phyloP scores from a whole-genome alignment of 2,888 invertebrate genomes.

The Atethmia centrago region DNA sequence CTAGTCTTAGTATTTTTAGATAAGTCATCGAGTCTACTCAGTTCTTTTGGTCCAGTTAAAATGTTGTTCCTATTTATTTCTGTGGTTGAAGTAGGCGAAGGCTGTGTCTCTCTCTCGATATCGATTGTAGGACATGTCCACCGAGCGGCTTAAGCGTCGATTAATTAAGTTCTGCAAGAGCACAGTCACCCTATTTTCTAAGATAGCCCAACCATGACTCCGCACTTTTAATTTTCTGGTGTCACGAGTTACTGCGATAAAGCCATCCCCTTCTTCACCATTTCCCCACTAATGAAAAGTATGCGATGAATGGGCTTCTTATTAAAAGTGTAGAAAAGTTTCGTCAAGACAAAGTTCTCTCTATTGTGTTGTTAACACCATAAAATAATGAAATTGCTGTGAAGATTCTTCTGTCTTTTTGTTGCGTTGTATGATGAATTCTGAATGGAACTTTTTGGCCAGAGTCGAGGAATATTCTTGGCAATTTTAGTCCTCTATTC shows the following conservation, averaged over 20 bases:
- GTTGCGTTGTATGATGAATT: conserved; percentile 49
- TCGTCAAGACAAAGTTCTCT: conserved; percentile 81
- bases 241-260: conserved; percentile 87
- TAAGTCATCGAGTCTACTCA: conserved; percentile 6
- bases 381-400: conserved; percentile 72
- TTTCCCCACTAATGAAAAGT: conserved; percentile 81
- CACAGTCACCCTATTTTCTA: conserved; percentile 85
- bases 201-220: conserved; percentile 86
- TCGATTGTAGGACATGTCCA: conserved; percentile 68
- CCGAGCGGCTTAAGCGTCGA: conserved; percentile 76
- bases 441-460: conserved; percentile 20
- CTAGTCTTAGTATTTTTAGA: not conserved
- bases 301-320: conserved; percentile 87
- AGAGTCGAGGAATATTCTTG: conserved; percentile 11
- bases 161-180: conserved; percentile 87
- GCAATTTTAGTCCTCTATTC: not conserved
- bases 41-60: conserved; percentile 42
- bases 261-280: conserved; percentile 76
- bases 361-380: conserved; percentile 77
- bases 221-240: conserved; percentile 89
- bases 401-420: conserved; percentile 61
- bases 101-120: conserved; percentile 53
- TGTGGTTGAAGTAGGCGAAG: conserved; percentile 35
- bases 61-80: conserved; percentile 43
- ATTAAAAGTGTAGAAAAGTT: conserved; percentile 87